Base-by-base conservation (phyloP, 2,797 vertebrate species). In the Euthynnus affinis region DNA sequence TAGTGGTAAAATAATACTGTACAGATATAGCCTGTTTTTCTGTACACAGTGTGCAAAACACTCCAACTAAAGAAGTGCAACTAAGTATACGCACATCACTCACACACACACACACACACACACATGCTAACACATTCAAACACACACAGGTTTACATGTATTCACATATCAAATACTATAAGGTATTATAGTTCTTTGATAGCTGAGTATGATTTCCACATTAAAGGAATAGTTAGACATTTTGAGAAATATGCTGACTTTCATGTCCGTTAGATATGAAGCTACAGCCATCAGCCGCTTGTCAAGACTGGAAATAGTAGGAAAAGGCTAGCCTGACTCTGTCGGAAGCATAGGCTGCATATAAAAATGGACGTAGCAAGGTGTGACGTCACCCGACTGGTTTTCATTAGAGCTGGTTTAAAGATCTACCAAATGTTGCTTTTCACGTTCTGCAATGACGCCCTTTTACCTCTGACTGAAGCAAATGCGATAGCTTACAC, bases 31-130 rank as follows among this genome's bases (percentile, higher is more conserved):
- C 48, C 51, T 34, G 23, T 74, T 81, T 66, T 70, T 74, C 48
- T 75, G 52, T 86, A 87, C 71, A 85, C 56, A 82, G 74, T 88
- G 89, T 84, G 81, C 80, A 89, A 90, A 88, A 89, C 88, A 89
- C 87, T 80, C 66, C 62, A 68, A 51, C 23, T 34, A 56, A 80
- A 75, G 74, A 83, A 72, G 66, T 85, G 78, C 72, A 82, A 69
- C 69, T 52, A 78, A 69, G 62, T 49, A 61, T 60, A 82, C 71
- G 80, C 71, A 80, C 72, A 73, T 71, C 46, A 48, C 22, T 69
- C 61, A 60, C 72, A 51, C 52, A 66, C 80, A 44, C 25, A 51
- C 61, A 60, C 72, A 51, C 52, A 66, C 80, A 44, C 25, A 51
- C 40, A 14, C 40, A 74, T 10, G 32, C 74, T 29, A 27, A 68